Conservation (phyloP, 2,113 vertebrate species). For the Tamias sibiricus region DNA sequence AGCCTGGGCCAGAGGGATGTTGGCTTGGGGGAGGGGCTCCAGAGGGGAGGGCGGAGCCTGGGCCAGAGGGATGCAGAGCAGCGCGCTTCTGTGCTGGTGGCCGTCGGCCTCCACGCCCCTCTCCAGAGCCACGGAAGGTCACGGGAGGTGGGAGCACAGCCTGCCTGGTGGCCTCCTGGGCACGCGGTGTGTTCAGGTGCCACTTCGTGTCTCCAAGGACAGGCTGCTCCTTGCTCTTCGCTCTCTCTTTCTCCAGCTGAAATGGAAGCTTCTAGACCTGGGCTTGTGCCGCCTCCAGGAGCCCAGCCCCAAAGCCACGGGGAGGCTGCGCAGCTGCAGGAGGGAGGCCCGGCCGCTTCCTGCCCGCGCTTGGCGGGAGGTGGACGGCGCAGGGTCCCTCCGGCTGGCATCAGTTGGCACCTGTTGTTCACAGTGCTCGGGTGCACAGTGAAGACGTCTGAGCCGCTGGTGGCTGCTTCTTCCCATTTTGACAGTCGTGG, state of each 20-base stretch:
- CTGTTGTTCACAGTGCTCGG: background rate
- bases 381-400: accelerated
- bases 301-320: accelerated
- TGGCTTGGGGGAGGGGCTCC: too few species aligned
- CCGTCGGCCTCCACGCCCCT: background rate
- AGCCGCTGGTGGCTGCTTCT: background rate
- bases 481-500: background rate
- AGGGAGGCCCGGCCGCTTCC: too few species aligned
- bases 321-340: background rate
- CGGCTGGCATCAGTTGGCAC: background rate
- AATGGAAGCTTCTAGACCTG: background rate
- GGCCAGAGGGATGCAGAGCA: too few species aligned
- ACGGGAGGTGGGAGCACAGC: too few species aligned
- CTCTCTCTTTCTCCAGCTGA: background rate
- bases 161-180: background rate
- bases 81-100: background rate
- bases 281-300: background rate
- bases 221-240: accelerated
- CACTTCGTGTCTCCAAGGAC: too few species aligned
- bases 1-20: too few species aligned
- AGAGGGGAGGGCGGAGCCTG: accelerated
- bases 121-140: background rate
- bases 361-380: background rate
- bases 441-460: background rate
- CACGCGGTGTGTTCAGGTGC: background rate